Base-by-base conservation (phyloP, 2,888 invertebrate species). In the Allophyes oxyacanthae region DNA sequence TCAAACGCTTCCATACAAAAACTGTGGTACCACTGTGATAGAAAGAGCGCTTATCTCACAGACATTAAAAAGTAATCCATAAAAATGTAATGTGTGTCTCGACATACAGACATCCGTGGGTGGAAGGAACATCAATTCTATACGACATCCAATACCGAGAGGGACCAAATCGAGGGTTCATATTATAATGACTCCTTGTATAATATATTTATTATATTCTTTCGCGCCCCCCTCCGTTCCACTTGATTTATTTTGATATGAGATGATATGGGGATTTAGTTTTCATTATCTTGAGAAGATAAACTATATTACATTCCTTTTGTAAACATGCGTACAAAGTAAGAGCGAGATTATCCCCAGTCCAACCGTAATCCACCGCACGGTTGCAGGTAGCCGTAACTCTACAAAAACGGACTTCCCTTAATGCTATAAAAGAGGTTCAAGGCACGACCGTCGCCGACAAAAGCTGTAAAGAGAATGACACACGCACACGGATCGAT, bases 401-500 rank as follows among this genome's bases (percentile, higher is more conserved):
- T 41, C 30, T 41, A 42, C 41, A 20, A 28, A 56, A 51, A 51
- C 33, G 56, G 52, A 69, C 64, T 67, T 71, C 56, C 62, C 60
- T 62, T 72, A 64, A 59, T 71, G 69, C 71, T 70, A 74, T 78
- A 78, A 78, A 83, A 75, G 62, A 62, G 63, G 69, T 67, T 67
- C 63, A 71, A 70, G 75, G 72, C 75, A 76, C 79, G 75, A 75
- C 79, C 71, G 77, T 64, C 77, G 67, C 67, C 73, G 68, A 62
- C 72, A 63, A 77, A 74, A 73, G 75, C 78, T 80, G 79, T 84
- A 84, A 83, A 83, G 72, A 72, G 81, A 85, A 78, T 83, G 85
- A 84, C 81, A 86, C 85, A 86, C 89, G 85, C 87, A 81, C 79
- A 66, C 72, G 83, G 88, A 89, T 91, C 90, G 91, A 92, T 91